Conservation (phyloP, 2,113 vertebrate species). For the Pterophyllum scalare region DNA sequence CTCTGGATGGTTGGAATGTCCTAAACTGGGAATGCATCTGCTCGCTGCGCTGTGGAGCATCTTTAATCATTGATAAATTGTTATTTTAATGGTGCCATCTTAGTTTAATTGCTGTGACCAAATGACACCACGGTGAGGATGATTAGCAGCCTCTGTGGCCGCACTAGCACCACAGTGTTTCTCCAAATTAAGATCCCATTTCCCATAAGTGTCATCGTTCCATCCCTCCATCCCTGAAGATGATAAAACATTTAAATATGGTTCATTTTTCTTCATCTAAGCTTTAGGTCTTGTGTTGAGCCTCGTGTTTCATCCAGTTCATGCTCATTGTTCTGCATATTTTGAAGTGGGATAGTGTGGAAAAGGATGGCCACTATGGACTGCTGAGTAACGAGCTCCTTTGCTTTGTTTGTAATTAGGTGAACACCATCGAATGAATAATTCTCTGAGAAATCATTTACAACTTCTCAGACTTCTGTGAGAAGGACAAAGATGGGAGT, state of each 20-base stretch:
- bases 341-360: neutral
- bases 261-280: neutral
- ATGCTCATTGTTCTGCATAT: neutral
- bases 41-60: neutral
- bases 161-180: neutral
- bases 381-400: neutral
- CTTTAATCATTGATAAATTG: slow-evolving; percentile 5
- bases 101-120: slow-evolving; percentile 11
- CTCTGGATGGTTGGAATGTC: neutral
- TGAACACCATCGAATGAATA: neutral
- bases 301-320: neutral
- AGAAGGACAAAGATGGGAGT: no score
- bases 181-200: slow-evolving; percentile 1
- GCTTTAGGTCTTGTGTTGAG: neutral
- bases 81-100: neutral
- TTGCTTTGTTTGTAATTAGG: neutral
- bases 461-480: no score
- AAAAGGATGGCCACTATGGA: neutral
- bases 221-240: neutral
- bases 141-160: neutral
- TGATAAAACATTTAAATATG: neutral
- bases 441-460: no score
- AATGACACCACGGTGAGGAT: neutral
- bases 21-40: neutral
- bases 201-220: neutral